Conservation (phyloP, 2,888 invertebrate genomes). For the Deilephila porcellus region DNA sequence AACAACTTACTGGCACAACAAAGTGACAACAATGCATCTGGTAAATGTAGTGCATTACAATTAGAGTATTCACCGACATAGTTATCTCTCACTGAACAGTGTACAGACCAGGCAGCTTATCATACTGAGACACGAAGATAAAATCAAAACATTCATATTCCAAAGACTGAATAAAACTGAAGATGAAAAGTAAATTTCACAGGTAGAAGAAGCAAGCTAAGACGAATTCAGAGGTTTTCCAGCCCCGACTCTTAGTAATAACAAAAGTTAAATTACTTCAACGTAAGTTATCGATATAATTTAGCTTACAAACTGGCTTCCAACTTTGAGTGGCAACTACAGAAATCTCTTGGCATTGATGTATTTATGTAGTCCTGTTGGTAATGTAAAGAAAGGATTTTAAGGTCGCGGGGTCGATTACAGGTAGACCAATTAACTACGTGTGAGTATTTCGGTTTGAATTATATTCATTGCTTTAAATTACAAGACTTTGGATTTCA, state of each 20-base stretch:
- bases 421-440: too few species aligned
- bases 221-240: background rate
- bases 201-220: background rate
- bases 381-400: background rate
- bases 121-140: too few species aligned
- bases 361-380: background rate
- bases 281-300: conserved; percentile 20
- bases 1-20: background rate
- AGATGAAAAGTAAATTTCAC: background rate
- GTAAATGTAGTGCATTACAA: too few species aligned
- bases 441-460: too few species aligned
- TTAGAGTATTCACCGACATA: too few species aligned
- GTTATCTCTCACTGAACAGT: too few species aligned
- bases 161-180: background rate
- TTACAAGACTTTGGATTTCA: too few species aligned
- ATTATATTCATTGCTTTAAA: too few species aligned
- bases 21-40: too few species aligned
- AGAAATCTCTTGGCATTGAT: background rate
- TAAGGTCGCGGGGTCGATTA: too few species aligned
- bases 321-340: background rate
- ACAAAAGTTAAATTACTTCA: conserved; percentile 30
- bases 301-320: background rate
- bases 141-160: too few species aligned
- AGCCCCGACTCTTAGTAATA: conserved; percentile 16
- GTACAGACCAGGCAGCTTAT: too few species aligned